Evolutionary conservation across 2,888 invertebrate genomes (phyloP), one percentile per base, ranked within the genome.

Genomic region (Pammene aurita): DNA sequence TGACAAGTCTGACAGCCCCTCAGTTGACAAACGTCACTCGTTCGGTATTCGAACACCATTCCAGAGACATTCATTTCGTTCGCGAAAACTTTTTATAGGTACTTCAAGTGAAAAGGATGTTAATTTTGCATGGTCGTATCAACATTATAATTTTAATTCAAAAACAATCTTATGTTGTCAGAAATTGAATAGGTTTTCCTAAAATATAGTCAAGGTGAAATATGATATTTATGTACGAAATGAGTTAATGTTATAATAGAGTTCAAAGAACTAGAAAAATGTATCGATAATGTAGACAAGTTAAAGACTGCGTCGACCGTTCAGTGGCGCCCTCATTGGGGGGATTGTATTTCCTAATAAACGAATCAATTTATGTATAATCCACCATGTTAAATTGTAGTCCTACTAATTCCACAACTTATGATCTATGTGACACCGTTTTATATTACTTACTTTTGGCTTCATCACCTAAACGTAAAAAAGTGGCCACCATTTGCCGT

Each of bases 11-110:
- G 71, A 68, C 71, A 56, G 13, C 26, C 55, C 57, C 64, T 61
- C 71, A 60, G 50, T 56, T 54, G 60, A 46, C 64, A 48, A 44
- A 56, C 58, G 50, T 57, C 63, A 44, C 48, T 58, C 72, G 74
- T 73, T 73, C 72, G 67, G 72, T 72, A 73, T 75, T 72, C 63
- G 72, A 72, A 72, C 48, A 26, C 35, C 18, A 38, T 50, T 64
- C 52, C 57, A 54, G n/a, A n/a, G 55, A 56, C n/a, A 14, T 41
- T 34, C 2, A 34, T 50, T 38, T 55, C 46, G 26, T 14, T 66
- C 34, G 57, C 57, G 42, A 57, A n/a, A 64, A 68, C 57, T 68
- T 64, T 68, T 52, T 42, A 58, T 64, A 35, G 57, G 38, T 14
- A 52, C 13, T 54, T 42, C 52, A 38, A 52, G 13, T 44, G 26